Evolutionary conservation across 2,797 vertebrate species (phyloP).

Genomic region (Myotis myotis): DNA sequence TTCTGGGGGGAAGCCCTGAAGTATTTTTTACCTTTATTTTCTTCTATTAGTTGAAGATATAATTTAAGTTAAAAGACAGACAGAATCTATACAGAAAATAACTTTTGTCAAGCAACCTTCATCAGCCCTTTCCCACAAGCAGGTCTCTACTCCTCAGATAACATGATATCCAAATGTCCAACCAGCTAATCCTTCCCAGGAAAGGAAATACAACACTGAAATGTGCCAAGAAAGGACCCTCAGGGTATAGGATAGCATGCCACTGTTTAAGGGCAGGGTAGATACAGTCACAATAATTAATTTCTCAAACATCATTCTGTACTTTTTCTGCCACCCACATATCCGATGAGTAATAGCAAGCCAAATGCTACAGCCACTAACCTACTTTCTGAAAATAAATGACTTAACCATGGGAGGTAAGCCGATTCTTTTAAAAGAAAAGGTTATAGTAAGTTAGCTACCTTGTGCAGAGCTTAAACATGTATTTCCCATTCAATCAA

Average conservation of each 20-base stretch:
- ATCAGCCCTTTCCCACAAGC: not conserved
- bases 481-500: slow-evolving; percentile 51
- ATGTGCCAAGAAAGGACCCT: not conserved
- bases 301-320: slow-evolving; percentile 6
- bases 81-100: not conserved
- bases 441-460: slow-evolving; percentile 53
- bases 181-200: not conserved
- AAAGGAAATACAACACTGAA: not conserved
- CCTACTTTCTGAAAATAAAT: slow-evolving; percentile 72
- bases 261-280: not conserved
- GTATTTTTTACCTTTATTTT: not conserved
- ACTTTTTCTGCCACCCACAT: slow-evolving; percentile 24
- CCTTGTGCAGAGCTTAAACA: slow-evolving; percentile 43
- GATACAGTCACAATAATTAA: not conserved
- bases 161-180: not conserved
- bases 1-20: not conserved
- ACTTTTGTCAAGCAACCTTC: not conserved
- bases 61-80: not conserved
- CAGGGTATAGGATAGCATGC: not conserved
- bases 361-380: slow-evolving; percentile 45
- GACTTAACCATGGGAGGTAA: slow-evolving; percentile 56
- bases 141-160: not conserved
- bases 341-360: slow-evolving; percentile 59
- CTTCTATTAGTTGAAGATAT: not conserved
- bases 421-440: slow-evolving; percentile 53